Conservation (phyloP, 2,113 vertebrate species). For the Laticauda colubrina region DNA sequence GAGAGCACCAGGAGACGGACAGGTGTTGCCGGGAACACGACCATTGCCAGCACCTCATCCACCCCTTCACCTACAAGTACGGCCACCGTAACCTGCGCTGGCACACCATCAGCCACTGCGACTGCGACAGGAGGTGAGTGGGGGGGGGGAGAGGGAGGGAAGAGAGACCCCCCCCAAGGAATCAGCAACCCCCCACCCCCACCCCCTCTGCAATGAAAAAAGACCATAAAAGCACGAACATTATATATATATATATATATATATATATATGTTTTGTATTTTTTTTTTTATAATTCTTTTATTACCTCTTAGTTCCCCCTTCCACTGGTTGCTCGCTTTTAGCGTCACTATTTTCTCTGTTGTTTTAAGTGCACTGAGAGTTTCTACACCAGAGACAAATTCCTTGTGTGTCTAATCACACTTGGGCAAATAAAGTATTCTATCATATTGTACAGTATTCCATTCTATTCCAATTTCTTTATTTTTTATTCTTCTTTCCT, state of each 20-base stretch:
- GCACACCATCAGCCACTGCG: slow-evolving; percentile 86
- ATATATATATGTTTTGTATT: too few relatives aligned
- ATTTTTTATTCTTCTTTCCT: too few relatives aligned
- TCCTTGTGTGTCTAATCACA: neutral
- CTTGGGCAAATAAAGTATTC: too few relatives aligned
- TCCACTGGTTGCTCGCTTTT: neutral
- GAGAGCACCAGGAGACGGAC: slow-evolving; percentile 81
- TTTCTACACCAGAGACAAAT: neutral
- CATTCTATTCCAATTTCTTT: neutral
- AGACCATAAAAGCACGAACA: neutral
- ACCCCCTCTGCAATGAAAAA: neutral
- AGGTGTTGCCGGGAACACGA: slow-evolving; percentile 88
- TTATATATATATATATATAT: too few relatives aligned
- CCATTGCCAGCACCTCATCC: slow-evolving; percentile 85
- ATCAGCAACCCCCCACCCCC: neutral
- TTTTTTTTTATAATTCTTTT: neutral
- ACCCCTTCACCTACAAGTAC: slow-evolving; percentile 81
- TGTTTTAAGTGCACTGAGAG: neutral
- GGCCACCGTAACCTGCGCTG: slow-evolving; percentile 87
- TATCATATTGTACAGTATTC: neutral
- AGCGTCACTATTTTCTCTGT: neutral
- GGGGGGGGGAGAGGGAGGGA: accelerated
- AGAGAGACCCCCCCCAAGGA: neutral
- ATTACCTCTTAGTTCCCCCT: neutral
- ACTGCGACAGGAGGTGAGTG: slow-evolving; percentile 84